Conservation (phyloP, 1,140 invertebrate species). For the Calephelis nemesis region DNA sequence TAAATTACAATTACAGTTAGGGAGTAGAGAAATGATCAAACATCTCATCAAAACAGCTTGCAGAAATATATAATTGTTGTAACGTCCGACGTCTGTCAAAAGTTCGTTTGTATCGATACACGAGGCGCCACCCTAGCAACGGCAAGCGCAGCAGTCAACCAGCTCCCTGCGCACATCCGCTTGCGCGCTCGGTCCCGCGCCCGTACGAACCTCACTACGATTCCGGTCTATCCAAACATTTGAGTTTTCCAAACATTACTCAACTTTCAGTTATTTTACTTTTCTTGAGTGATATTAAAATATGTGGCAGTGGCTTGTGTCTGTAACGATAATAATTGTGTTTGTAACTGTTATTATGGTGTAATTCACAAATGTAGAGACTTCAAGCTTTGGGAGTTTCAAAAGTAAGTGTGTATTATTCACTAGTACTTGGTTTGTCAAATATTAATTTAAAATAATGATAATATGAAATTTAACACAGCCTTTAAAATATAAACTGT, state of each 20-base stretch:
- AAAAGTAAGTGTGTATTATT: slow-evolving; percentile 5
- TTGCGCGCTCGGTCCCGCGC: slow-evolving; percentile 60
- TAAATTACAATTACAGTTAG: no score
- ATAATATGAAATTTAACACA: no score
- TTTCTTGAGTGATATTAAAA: not conserved
- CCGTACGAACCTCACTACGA: slow-evolving; percentile 31
- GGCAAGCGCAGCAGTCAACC: slow-evolving; percentile 64
- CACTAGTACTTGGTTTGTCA: no score
- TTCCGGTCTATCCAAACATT: not conserved
- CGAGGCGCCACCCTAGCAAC: slow-evolving; percentile 44
- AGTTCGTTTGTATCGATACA: not conserved
- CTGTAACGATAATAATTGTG: not conserved
- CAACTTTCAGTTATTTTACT: not conserved
- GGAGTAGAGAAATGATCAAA: no score
- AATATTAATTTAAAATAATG: no score
- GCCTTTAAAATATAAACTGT: no score
- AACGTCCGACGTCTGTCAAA: slow-evolving; percentile 19
- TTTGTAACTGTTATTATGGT: slow-evolving; percentile 12
- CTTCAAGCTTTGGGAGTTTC: not conserved
- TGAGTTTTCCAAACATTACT: not conserved
- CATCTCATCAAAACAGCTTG: no score
- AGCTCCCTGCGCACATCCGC: slow-evolving; percentile 68
- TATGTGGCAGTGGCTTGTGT: slow-evolving; percentile 11
- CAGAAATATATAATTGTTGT: not conserved
- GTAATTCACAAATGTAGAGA: not conserved